Evolutionary conservation across 2,113 vertebrate genomes (phyloP), one percentile per base, ranked within the genome.

Genomic region (Cephalopterus ornatus): DNA sequence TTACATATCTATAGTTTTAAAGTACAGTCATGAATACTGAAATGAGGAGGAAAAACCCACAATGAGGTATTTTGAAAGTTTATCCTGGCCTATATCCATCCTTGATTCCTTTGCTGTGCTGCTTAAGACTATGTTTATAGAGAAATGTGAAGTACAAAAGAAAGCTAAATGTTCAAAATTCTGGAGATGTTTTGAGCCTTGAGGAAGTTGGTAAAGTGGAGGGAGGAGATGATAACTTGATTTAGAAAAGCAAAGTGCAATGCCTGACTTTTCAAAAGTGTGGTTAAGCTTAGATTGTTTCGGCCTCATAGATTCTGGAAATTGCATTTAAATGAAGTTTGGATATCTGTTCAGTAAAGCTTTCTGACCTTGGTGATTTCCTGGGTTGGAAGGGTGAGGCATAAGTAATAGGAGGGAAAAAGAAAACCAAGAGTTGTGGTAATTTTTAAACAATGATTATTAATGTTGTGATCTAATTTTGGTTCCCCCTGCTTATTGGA

Each of bases 1-100:
- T 68, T 72, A 37, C n/a, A 59, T 92, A n/a, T 81, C 75, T 95
- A 82, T 90, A 94, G 85, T 91, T 96, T 97, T 90, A 35, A 79
- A 92, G 84, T 75, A 27, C 47, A 81, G 44, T 86, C 37, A 53
- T 76, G 76, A 79, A 65, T 95, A 68, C 73, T 66, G 65, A 93
- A 94, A 71, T 50, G 26, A 78, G 80, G 37, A 84, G 20, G 23
- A 53, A 92, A 90, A 94, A 46, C 65, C 52, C 65, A 75, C 80
- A 82, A 65, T 73, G 80, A 94, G 92, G 37, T 89, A 93, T 63
- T 94, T 86, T 67, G 12, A 35, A 86, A 75, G 70, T 84, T 96
- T 92, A 58, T 56, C 27, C 83, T 96, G 96, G 93, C 80, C 39
- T 49, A 0, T 70, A 30, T 92, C 88, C 91, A 85, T 72, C 21